These are phyloP conservation scores for Lonchura striata DNA, from an alignment of 2,113 vertebrate genomes.

Conservation along the genomic window DNA sequence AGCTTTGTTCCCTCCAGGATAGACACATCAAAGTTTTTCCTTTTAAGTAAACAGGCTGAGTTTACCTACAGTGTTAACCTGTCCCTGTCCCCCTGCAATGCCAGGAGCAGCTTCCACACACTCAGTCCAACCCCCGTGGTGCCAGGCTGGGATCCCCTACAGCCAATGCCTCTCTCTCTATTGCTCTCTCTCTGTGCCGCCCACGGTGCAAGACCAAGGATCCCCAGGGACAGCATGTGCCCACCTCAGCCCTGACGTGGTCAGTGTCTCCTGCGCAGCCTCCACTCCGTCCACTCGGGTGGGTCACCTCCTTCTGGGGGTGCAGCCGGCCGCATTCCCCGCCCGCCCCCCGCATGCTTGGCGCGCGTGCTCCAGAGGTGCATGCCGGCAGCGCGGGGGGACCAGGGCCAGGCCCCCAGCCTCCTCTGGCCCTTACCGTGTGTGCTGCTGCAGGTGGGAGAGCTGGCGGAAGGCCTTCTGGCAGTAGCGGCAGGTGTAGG, in stretches of 20 bases:
- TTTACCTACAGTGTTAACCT: background rate
- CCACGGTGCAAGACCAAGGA: constrained; percentile 52
- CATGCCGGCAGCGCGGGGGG: constrained; percentile 76
- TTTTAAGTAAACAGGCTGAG: background rate
- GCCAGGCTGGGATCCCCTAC: constrained; percentile 24
- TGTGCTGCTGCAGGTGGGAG: constrained; percentile 37
- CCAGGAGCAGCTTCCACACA: constrained; percentile 59
- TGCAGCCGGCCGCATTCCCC: constrained; percentile 66
- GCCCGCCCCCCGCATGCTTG: constrained; percentile 80
- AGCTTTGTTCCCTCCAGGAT: background rate
- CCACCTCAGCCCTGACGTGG: constrained; percentile 62
- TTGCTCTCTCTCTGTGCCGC: constrained; percentile 61
- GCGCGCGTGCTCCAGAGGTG: constrained; percentile 73
- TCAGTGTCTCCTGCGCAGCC: constrained; percentile 63
- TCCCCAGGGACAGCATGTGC: constrained; percentile 51
- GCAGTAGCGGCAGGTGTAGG: constrained; percentile 90
- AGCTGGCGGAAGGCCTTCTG: constrained; percentile 90
- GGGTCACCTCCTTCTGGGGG: constrained; percentile 60
- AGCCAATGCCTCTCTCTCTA: constrained; percentile 60
- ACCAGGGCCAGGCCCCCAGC: constrained; percentile 71
- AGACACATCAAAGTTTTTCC: background rate
- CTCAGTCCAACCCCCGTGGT: constrained; percentile 33
- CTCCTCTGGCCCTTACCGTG: constrained; percentile 89
- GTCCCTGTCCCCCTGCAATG: constrained; percentile 46
- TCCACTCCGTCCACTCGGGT: constrained; percentile 66